Percentiles rank a stretch among this genome's conserved stretches.
Conservation (phyloP, 2,797 vertebrate genomes). For the Syngnathus rostellatus region DNA sequence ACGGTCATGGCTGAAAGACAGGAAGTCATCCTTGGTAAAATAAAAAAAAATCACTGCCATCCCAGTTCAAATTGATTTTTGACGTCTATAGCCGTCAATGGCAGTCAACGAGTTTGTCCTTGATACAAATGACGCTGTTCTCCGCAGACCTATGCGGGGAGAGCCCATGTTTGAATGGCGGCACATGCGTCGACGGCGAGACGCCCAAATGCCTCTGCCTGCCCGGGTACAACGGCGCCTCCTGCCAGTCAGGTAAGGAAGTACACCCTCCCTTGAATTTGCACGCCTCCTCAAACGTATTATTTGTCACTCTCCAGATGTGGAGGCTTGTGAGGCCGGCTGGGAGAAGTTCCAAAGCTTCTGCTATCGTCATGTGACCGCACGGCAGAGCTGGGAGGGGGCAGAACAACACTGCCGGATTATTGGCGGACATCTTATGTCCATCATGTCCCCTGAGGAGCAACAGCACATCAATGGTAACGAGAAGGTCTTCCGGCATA, state of each 20-base stretch:
- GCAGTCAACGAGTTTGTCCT: too few relatives aligned
- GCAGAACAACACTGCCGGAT: slow-evolving; percentile 83
- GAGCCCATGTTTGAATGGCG: slow-evolving; percentile 85
- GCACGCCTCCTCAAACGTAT: too few relatives aligned
- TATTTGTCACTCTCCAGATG: slow-evolving; percentile 55
- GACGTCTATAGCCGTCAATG: too few relatives aligned
- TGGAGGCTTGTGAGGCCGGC: slow-evolving; percentile 71
- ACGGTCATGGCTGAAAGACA: not conserved
- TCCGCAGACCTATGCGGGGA: slow-evolving; percentile 77
- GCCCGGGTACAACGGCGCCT: slow-evolving; percentile 78
- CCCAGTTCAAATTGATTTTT: too few relatives aligned
- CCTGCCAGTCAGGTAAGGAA: slow-evolving; percentile 76
- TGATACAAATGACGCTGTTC: not conserved
- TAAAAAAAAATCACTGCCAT: not conserved
- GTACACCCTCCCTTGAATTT: not conserved
- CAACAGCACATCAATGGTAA: slow-evolving; percentile 86
- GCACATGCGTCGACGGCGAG: slow-evolving; percentile 79
- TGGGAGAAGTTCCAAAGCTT: slow-evolving; percentile 89
- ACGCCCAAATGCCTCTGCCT: slow-evolving; percentile 75
- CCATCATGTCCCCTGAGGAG: slow-evolving; percentile 85
- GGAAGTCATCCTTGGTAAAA: not conserved
- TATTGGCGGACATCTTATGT: slow-evolving; percentile 79
- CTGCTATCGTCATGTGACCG: slow-evolving; percentile 84
- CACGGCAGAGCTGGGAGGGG: slow-evolving; percentile 84
- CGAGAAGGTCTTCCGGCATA: not conserved